These are phyloP conservation scores for Melanerpes formicivorus DNA, from an alignment of 2,113 vertebrate species.

Conservation along the genomic window DNA sequence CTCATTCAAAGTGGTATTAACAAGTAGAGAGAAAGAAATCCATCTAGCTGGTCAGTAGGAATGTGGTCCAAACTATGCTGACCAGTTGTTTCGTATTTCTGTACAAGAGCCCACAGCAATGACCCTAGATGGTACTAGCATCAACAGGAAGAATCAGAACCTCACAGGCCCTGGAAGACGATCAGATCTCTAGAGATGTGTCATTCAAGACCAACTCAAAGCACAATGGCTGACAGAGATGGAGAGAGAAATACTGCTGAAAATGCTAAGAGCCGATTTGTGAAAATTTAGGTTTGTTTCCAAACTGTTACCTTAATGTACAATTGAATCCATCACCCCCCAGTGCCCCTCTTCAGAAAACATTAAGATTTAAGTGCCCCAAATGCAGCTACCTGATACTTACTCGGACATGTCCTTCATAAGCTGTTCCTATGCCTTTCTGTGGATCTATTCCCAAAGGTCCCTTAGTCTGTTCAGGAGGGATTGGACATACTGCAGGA, in stretches of 20 bases:
- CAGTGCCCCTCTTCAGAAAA: neutral
- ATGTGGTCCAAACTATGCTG: neutral
- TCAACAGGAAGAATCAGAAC: neutral
- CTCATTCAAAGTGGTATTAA: neutral
- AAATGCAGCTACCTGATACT: conserved; percentile 58
- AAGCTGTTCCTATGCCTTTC: conserved; percentile 94
- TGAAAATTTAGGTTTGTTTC: neutral
- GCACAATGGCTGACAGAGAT: neutral
- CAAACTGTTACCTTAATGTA: neutral
- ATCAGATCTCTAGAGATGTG: neutral
- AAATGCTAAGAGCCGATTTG: neutral
- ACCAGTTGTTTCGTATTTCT: neutral
- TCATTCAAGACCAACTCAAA: neutral
- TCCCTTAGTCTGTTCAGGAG: conserved; percentile 94
- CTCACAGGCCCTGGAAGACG: neutral
- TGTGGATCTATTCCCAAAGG: conserved; percentile 96
- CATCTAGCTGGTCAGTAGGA: neutral
- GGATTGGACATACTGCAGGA: conserved; percentile 92
- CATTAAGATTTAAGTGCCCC: neutral
- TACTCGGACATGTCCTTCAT: conserved; percentile 94
- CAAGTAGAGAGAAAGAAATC: neutral
- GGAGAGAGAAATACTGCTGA: neutral
- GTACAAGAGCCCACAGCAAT: neutral
- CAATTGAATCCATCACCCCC: neutral
- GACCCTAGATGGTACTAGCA: neutral